Evolutionary conservation across 1,140 invertebrate genomes (phyloP).

Genomic region (Spodoptera litura): DNA sequence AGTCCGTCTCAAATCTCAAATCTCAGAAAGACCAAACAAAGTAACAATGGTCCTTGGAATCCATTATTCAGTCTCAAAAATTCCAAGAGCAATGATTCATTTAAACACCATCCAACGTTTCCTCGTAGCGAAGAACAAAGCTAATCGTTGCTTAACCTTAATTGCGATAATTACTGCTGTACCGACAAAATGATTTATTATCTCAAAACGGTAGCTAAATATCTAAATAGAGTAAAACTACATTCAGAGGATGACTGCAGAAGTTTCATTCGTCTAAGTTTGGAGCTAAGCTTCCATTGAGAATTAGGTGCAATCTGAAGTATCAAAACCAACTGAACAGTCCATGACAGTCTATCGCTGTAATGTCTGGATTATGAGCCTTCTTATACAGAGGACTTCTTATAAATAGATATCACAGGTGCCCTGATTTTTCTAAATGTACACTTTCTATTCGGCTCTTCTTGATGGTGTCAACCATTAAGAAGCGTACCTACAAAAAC

Average conservation of each 20-base stretch:
- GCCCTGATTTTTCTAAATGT: no score
- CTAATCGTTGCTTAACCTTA: conserved; percentile 82
- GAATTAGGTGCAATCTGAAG: no score
- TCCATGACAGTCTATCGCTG: no score
- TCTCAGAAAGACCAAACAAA: conserved; percentile 21
- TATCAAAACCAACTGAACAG: no score
- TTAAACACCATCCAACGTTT: conserved; percentile 63
- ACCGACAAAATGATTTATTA: conserved; percentile 74
- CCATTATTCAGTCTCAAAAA: conserved; percentile 33
- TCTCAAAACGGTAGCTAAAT: conserved; percentile 58
- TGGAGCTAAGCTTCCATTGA: not conserved
- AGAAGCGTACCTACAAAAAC: no score
- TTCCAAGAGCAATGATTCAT: conserved; percentile 41
- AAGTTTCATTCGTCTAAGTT: not conserved
- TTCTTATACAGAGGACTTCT: no score
- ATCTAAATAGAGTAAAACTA: conserved; percentile 47
- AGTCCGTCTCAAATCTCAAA: conserved; percentile 1
- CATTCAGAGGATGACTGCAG: not conserved
- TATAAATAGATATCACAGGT: no score
- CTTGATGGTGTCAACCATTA: no score
- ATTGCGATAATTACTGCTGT: conserved; percentile 78
- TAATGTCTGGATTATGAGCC: no score
- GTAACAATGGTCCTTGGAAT: conserved; percentile 9
- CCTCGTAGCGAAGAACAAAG: conserved; percentile 72
- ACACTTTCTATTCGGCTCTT: no score